phyloP scores from a whole-genome alignment of 2,113 vertebrate species.

The Crotophaga sulcirostris region DNA sequence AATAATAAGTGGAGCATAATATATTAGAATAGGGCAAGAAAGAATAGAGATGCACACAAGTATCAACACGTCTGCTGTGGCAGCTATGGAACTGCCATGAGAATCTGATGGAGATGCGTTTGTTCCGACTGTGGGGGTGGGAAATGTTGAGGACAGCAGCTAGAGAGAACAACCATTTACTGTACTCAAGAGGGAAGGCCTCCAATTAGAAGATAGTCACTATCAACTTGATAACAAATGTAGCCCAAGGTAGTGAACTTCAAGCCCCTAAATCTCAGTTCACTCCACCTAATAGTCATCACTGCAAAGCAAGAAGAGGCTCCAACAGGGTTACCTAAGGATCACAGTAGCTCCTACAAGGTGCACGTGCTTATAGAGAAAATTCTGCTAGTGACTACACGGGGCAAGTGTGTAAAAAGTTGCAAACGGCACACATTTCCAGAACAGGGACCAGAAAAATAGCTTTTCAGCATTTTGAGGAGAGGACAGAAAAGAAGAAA shows the following conservation, averaged over 20 bases:
- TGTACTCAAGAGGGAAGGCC: neutral
- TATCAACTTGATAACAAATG: neutral
- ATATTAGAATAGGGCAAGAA: neutral
- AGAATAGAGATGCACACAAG: neutral
- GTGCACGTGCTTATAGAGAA: neutral
- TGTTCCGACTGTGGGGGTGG: neutral
- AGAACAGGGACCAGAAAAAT: neutral
- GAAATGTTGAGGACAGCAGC: conserved; percentile 1
- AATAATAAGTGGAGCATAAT: neutral
- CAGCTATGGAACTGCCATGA: neutral
- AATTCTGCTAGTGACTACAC: neutral
- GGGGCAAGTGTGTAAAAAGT: neutral
- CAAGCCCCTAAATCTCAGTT: neutral
- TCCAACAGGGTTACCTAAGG: neutral
- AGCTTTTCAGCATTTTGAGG: neutral
- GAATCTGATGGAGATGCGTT: neutral
- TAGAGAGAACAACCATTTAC: neutral
- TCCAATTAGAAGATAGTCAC: neutral
- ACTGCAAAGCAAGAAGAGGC: neutral
- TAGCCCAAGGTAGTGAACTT: neutral
- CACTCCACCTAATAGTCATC: neutral
- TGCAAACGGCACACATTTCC: neutral
- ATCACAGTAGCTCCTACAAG: neutral
- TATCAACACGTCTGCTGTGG: neutral
- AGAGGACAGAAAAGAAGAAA: neutral